Conservation (phyloP, 2,113 vertebrate species). For the Cygnus atratus region DNA sequence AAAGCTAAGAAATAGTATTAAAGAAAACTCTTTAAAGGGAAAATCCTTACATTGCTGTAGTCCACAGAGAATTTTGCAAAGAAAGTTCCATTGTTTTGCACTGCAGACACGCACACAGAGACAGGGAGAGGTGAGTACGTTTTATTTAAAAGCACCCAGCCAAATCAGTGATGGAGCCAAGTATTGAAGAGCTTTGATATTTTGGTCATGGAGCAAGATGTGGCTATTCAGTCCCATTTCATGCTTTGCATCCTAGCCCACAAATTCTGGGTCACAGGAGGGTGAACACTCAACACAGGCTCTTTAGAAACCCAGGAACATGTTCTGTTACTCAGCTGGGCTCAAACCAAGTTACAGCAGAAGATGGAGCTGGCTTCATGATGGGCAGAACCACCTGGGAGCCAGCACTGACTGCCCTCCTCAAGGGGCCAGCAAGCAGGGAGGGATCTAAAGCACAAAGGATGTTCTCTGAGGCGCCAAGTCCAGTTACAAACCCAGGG, state of each 20-base stretch:
- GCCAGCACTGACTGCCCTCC: background rate
- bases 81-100: background rate
- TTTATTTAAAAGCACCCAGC: background rate
- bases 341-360: background rate
- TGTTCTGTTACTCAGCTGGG: background rate
- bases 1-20: background rate
- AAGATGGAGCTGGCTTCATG: background rate
- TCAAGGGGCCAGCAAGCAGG: background rate
- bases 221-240: background rate
- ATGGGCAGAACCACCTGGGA: rapidly evolving
- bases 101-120: background rate
- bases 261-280: background rate
- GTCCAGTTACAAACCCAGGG: background rate
- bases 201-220: background rate
- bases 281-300: background rate
- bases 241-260: background rate
- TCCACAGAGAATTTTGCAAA: background rate
- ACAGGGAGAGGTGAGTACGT: background rate
- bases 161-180: background rate
- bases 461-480: background rate
- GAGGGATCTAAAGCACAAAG: background rate
- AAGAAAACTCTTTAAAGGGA: background rate
- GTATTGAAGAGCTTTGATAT: background rate
- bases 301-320: background rate
- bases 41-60: background rate